These are phyloP conservation scores for Timema podura DNA, from an alignment of 2,888 invertebrate genomes.

Conservation along the genomic window DNA sequence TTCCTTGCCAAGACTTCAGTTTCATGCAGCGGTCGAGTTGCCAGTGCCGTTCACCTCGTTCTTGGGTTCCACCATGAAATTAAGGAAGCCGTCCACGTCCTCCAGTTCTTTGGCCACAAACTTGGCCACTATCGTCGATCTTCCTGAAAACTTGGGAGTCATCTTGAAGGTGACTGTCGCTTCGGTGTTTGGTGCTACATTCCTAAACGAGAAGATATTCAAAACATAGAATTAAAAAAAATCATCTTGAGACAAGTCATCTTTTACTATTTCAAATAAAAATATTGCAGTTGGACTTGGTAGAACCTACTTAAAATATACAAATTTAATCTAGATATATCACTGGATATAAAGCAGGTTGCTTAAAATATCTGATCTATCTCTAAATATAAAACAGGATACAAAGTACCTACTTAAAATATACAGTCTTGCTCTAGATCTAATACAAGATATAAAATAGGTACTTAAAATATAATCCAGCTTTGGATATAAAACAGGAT, in stretches of 20 bases:
- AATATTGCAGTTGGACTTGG: background rate
- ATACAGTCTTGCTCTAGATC: no score
- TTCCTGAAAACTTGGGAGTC: slow-evolving; percentile 72
- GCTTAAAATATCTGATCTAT: slow-evolving; percentile 8
- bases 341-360: background rate
- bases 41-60: slow-evolving; percentile 37
- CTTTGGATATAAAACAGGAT: no score
- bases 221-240: background rate
- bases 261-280: background rate
- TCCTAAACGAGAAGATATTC: slow-evolving; percentile 40
- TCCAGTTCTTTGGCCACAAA: slow-evolving; percentile 83
- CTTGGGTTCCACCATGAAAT: slow-evolving; percentile 61
- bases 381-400: no score
- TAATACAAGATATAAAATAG: no score
- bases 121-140: slow-evolving; percentile 79
- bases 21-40: slow-evolving; percentile 15
- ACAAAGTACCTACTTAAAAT: no score
- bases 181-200: slow-evolving; percentile 60
- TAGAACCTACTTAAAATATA: background rate
- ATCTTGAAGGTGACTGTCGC: slow-evolving; percentile 72
- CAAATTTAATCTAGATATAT: background rate
- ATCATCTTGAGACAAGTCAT: background rate
- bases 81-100: slow-evolving; percentile 85
- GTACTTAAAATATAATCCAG: no score
- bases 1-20: no score